Evolutionary conservation across 1,140 invertebrate genomes (phyloP).

Genomic region (Caenorhabditis tropicalis): DNA sequence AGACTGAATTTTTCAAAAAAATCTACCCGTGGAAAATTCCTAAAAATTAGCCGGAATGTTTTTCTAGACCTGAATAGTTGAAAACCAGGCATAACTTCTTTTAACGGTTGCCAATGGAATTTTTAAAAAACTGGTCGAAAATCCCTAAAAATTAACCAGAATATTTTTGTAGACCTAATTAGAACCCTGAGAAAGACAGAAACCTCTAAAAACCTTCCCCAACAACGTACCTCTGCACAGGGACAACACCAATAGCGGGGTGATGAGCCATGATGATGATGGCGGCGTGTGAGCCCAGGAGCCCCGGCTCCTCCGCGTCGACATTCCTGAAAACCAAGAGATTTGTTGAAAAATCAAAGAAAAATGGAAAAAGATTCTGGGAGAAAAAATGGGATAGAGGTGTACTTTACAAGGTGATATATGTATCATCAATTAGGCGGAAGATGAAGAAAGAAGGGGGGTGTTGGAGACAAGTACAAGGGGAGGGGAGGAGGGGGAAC

Average conservation of each 20-base stretch:
- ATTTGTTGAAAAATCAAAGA: too few species aligned
- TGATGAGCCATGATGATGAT: not conserved
- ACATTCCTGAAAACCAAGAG: conserved; percentile 28
- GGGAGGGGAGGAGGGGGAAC: not conserved
- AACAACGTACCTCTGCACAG: conserved; percentile 2
- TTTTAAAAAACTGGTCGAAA: too few species aligned
- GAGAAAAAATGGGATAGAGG: too few species aligned
- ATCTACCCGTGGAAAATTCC: too few species aligned
- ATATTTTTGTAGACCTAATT: too few species aligned
- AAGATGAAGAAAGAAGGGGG: not conserved
- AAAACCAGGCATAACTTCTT: too few species aligned
- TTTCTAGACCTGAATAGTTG: too few species aligned
- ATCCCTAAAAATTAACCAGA: too few species aligned
- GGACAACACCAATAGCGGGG: not conserved
- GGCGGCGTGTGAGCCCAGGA: not conserved
- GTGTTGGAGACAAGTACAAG: not conserved
- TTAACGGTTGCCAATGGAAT: too few species aligned
- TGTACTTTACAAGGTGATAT: not conserved
- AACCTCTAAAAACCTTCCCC: not conserved
- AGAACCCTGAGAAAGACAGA: not conserved
- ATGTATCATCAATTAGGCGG: not conserved
- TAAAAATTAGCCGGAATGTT: too few species aligned
- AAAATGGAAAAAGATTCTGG: not conserved
- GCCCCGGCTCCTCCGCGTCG: too few species aligned
- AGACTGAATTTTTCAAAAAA: too few species aligned